Evolutionary conservation across 1,140 invertebrate genomes (phyloP).

Genomic region (Drosophila nikananu): DNA sequence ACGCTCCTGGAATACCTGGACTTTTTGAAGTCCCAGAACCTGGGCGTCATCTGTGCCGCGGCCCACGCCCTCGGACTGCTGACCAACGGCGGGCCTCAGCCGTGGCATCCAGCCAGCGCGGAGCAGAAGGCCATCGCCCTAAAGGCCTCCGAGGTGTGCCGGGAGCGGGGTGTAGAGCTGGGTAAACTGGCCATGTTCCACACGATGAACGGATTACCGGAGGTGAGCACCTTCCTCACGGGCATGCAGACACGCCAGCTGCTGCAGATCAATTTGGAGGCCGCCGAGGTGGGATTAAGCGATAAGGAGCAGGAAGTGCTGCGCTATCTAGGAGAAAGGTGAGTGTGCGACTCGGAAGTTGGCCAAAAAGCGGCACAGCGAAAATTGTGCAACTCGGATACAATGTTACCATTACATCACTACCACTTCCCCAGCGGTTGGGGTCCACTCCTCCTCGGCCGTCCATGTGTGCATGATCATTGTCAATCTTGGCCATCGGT

Average conservation of each 20-base stretch:
- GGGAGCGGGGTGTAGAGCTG: conserved; percentile 89
- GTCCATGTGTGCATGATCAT: conserved; percentile 64
- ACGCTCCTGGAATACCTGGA: conserved; percentile 90
- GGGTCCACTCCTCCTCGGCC: conserved; percentile 21
- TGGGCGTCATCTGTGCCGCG: conserved; percentile 94
- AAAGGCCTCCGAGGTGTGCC: conserved; percentile 88
- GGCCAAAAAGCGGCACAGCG: conserved; percentile 48
- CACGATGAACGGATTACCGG: conserved; percentile 86
- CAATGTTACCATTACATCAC: conserved; percentile 77
- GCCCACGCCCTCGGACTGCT: conserved; percentile 93
- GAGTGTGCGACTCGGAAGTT: conserved; percentile 85
- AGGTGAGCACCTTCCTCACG: conserved; percentile 88
- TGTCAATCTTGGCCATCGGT: conserved; percentile 82
- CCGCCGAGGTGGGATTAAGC: conserved; percentile 87
- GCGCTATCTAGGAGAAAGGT: conserved; percentile 88
- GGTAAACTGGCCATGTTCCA: conserved; percentile 90
- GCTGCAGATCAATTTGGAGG: conserved; percentile 88
- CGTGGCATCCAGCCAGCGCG: conserved; percentile 93
- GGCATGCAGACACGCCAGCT: conserved; percentile 89
- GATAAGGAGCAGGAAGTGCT: conserved; percentile 88
- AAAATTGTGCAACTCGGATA: conserved; percentile 85
- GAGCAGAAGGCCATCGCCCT: conserved; percentile 89
- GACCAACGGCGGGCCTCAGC: conserved; percentile 90
- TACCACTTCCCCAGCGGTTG: conserved; percentile 48
- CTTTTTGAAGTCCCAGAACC: conserved; percentile 89